Evolutionary conservation across 1,140 invertebrate genomes (phyloP).

Genomic region (Coenobita brevimanus): DNA sequence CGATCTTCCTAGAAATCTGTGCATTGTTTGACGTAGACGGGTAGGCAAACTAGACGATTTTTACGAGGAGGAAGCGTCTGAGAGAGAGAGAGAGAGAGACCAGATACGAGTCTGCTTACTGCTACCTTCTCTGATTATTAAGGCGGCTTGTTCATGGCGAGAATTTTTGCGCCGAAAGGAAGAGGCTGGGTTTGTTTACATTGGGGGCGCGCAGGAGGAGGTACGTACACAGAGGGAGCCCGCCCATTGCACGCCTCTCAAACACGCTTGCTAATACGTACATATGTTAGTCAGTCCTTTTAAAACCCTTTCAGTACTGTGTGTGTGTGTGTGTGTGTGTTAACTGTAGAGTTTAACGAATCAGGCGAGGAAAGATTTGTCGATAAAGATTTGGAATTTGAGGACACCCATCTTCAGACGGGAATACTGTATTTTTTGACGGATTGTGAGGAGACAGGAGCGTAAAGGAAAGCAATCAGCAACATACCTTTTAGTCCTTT

Average conservation of each 20-base stretch:
- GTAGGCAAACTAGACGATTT: neutral
- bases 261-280: slow-evolving; percentile 10
- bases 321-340: neutral
- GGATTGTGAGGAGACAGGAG: no score
- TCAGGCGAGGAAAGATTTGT: no score
- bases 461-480: no score
- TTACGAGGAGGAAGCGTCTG: neutral
- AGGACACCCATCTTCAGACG: no score
- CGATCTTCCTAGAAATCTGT: neutral
- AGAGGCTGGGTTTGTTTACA: neutral
- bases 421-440: no score
- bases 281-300: slow-evolving; percentile 10
- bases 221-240: neutral
- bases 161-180: slow-evolving; percentile 36
- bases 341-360: no score
- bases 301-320: no score
- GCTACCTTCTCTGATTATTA: slow-evolving; percentile 45
- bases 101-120: neutral
- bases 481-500: no score
- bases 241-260: neutral
- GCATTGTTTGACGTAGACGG: slow-evolving; percentile 33
- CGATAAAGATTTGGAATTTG: no score
- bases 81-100: neutral
- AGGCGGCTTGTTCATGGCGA: neutral
- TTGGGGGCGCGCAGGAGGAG: slow-evolving; percentile 8